Base-by-base conservation (phyloP, 2,113 vertebrate genomes). In the Vulpes lagopus region DNA sequence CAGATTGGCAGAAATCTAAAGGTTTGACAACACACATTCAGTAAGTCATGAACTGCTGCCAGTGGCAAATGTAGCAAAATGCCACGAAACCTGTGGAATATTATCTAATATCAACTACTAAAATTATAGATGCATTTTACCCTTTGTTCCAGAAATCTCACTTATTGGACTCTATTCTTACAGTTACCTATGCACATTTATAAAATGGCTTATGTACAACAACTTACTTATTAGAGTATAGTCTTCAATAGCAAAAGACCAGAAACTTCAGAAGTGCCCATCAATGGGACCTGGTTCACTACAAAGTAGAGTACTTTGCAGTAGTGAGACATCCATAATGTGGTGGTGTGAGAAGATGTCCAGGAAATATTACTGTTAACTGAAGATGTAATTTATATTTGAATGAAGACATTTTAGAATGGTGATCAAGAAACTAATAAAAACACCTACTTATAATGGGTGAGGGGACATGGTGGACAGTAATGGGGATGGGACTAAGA, bases 301-400 rank as follows among this genome's bases (percentile, higher is more conserved):
- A 65, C 23, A 73, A 2, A 11, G 0, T 35, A 71, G 16, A 55
- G n/a, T 8, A 11, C 69, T 55, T 11, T 55, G 27, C n/a, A 49
- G 10, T 27, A 59, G 62, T 89, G 19, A 84, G 88, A n/a, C 8
- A 78, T 73, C 19, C 8, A 25, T n/a, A 74, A 32, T 14, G 53
- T 73, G 43, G 17, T 95, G 20, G 32, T 60, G 14, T 76, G 71
- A 93, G 67, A 65, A 89, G 74, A 53, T 65, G 64, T 80, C 19
- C 30, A 80, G 23, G 25, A 62, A 89, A n/a, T 19, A 35, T 49
- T 65, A 49, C 5, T 60, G 11, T 59, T 78, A 73, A 73, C 10
- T 89, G 55, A 79, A 71, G 95, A 80, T 80, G 49, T 49, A 84
- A 85, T 60, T 87, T 71, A 49, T 73, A 73, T 51, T 85, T 82